Evolutionary conservation across 1,140 invertebrate genomes (phyloP).

Genomic region (Rhagoletis zephyria): DNA sequence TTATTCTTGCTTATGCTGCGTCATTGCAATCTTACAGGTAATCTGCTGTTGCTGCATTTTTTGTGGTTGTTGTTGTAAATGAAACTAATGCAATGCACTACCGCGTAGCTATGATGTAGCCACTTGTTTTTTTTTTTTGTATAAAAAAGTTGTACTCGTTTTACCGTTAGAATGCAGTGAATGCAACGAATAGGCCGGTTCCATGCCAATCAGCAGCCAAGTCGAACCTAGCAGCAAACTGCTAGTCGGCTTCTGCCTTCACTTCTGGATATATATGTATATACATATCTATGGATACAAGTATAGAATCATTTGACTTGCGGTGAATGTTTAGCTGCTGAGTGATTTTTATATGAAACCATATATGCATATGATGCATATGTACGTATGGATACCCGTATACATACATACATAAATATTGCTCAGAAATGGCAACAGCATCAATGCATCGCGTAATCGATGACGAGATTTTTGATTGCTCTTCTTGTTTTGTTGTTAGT

Average conservation of each 20-base stretch:
- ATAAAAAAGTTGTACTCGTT: slow-evolving; percentile 56
- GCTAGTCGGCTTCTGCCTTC: slow-evolving; percentile 36
- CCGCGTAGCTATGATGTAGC: slow-evolving; percentile 2
- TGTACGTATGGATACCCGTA: not conserved
- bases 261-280: not conserved
- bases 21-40: slow-evolving; percentile 2
- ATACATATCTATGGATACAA: not conserved
- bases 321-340: slow-evolving; percentile 25
- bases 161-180: slow-evolving; percentile 57
- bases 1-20: slow-evolving; percentile 13
- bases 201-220: slow-evolving; percentile 29
- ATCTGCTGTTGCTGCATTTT: not conserved
- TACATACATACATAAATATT: not conserved
- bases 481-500: slow-evolving; percentile 4
- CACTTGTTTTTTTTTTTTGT: slow-evolving; percentile 3
- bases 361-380: slow-evolving; percentile 4
- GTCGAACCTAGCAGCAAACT: slow-evolving; percentile 5
- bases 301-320: not conserved
- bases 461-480: slow-evolving; percentile 49
- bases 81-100: slow-evolving; percentile 46
- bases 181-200: slow-evolving; percentile 40
- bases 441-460: slow-evolving; percentile 47
- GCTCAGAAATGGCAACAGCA: not conserved
- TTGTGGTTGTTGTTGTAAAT: slow-evolving; percentile 32
- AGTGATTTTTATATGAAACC: not conserved